Base-by-base conservation (phyloP, 2,113 vertebrate genomes). In the Glaucidium brasilianum region DNA sequence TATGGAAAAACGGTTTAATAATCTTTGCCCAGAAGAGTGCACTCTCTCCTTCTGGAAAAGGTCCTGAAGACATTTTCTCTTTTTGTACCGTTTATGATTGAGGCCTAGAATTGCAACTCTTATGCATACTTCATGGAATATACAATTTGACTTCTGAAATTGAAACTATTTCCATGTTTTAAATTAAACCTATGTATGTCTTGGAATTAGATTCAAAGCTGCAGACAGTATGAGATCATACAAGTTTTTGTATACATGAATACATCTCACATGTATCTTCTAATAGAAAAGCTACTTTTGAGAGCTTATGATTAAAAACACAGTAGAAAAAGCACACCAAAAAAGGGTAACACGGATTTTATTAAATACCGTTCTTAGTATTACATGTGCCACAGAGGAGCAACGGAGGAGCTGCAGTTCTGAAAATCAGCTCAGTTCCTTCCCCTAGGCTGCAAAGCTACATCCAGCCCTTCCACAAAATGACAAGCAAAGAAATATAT, bases 131-230 rank as follows among this genome's bases (percentile, higher is more conserved):
- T 84, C 32, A 60, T 7, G 23, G 32, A 79, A 90, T 12, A 64
- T 32, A 15, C 19, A 43, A 73, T 80, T 77, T 69, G n/a, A 55
- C 45, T 85, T 58, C 41, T 55, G 69, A 85, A 92, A 87, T 12
- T 64, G 10, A 53, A 71, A 91, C 5, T 37, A 53, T 50, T 79
- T 60, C 55, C 50, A 69, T 0, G 1, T 64, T 94, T 86, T 66
- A 64, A 88, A 66, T 69, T 47, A 93, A 67, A 72, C 23, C 52
- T 73, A 64, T 2, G 10, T 18, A 76, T 20, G 41, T 26, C 49
- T 94, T 88, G 78, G 73, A 92, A 85, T 53, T 76, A 35, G 29
- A 90, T 81, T 27, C 84, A 94, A 91, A 92, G 74, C 73, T 75
- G 76, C 80, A 85, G 66, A 88, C 34, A 75, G 47, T 32, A 30